Base-by-base conservation (phyloP, 64 coral and sea anemone genomes). In the Pocillopora verrucosa region DNA sequence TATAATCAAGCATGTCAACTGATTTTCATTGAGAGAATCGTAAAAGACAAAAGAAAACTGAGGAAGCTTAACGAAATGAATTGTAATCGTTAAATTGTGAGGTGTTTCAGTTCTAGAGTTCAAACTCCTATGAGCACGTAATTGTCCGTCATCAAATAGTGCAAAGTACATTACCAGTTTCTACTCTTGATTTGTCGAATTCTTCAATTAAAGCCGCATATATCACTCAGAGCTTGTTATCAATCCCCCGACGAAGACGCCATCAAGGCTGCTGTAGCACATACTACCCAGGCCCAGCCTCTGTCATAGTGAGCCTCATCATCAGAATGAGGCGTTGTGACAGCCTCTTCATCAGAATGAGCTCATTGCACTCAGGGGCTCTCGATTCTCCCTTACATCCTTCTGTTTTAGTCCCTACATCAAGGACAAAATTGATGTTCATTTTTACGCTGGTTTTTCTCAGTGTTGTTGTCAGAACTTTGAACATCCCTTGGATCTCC, bases 131-230 rank as follows among this genome's bases (percentile, higher is more conserved):
- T 45, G 41, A 45, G 41, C 41, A 2, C 41, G 41, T 3, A 45
- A 45, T 45, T 45, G 6, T 45, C 6, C 2, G 14, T 16, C 59
- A 56, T 83, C 60, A 83, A 9, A 34, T 17, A 61, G 0, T 11
- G 41, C 59, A 73, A 59, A 60, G 3, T 11, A 16, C 41, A n/a
- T n/a, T 36, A 91, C 89, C 89, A 61, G 89, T 91, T 84, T 91
- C 89, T 45, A 72, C 89, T 15, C 80, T 70, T 83, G 79, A 80
- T 60, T 73, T 83, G 25, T 91, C 73, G 51, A 84, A 91, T 65
- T 91, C 79, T 38, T 73, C 80, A 20, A 91, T 30, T 16, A 91
- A 75, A 36, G 79, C 89, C 7, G 79, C 89, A 62, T 91, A 91
- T 12, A 91, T 59, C 67, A 91, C 73, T 16, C 89, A 22, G 82